Percentiles rank a stretch among this genome's conserved stretches.
These are phyloP conservation scores for Tiliacea aurago DNA, from an alignment of 2,888 invertebrate genomes.

Conservation along the genomic window DNA sequence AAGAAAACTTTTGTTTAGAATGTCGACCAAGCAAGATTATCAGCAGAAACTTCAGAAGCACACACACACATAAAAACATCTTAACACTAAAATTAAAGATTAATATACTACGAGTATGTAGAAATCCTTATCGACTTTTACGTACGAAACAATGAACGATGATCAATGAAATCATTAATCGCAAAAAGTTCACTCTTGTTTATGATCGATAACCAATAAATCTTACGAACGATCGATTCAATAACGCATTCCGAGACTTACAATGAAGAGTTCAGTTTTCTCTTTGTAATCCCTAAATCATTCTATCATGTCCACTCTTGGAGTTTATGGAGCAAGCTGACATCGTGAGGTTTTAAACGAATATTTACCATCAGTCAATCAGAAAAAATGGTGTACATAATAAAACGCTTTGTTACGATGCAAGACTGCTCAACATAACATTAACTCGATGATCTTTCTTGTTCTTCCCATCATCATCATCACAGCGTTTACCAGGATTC, in stretches of 20 bases:
- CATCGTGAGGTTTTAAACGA: slow-evolving; percentile 8
- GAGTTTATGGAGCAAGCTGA: slow-evolving; percentile 25
- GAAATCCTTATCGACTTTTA: slow-evolving; percentile 34
- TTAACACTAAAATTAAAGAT: slow-evolving; percentile 12
- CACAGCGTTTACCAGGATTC: not conserved
- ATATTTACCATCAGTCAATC: slow-evolving; percentile 9
- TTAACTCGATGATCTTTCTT: not conserved
- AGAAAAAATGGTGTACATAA: not conserved
- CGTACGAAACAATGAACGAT: slow-evolving; percentile 19
- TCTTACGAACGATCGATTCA: slow-evolving; percentile 52
- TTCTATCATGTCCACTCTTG: not conserved
- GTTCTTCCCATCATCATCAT: not conserved
- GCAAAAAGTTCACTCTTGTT: slow-evolving; percentile 47
- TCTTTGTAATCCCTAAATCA: slow-evolving; percentile 36
- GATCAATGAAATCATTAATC: slow-evolving; percentile 28
- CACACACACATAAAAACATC: not conserved
- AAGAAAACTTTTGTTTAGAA: not conserved
- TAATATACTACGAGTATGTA: not conserved
- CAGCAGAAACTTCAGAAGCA: not conserved
- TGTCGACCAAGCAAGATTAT: not conserved
- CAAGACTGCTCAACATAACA: not conserved
- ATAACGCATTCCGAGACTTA: slow-evolving; percentile 54
- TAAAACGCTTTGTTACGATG: slow-evolving; percentile 4
- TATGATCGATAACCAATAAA: slow-evolving; percentile 45
- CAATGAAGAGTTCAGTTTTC: slow-evolving; percentile 51